Evolutionary conservation across 2,888 invertebrate species (phyloP), one percentile per base, ranked within the genome.

Genomic region (Torymus aiolomorphi): DNA sequence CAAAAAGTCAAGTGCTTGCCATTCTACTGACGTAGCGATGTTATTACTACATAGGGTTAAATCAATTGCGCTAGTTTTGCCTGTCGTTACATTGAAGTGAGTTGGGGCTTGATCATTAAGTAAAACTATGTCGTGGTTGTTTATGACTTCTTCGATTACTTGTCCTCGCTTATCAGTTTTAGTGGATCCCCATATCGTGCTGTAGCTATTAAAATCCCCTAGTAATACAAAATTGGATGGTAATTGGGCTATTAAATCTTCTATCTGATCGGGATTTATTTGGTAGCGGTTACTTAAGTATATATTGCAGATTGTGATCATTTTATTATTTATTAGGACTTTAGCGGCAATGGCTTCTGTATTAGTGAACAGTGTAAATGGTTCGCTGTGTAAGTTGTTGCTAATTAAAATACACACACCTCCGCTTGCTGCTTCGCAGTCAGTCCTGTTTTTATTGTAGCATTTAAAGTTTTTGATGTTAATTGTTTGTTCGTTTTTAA

Each of bases 141-240:
- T 13, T 1, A 71, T 59, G 4, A 71, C 2, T 4, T 73, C 42
- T 63, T 73, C 56, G 2, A 73, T 49, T 12, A 54, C 77, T 70
- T 73, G 76, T 18, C 84, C 84, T 70, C 83, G 70, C 13, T 52
- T 67, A 63, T 84, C 81, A 20, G 24, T 76, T 67, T 82, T 75
- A 2, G 49, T 24, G 3, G 82, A 84, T 12, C 84, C 82, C 83
- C 84, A 86, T 3, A 83, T 3, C 0, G 54, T 5, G 49, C 75
- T 81, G 52, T 85, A 82, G 31, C 69, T 56, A 11, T 56, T 56
- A 31, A 69, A 69, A 18, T 69, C 56, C 0, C 69, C 69, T 1
- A 56, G 13, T 24, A 63, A 1, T 20, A 73, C 52, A 63, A 52
- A 62, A 0, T 62, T 62, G 2, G 24, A 0, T 4, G 73, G 62